Evolutionary conservation across 2,888 invertebrate genomes (phyloP).

Genomic region (Drosophila kambysellisi): DNA sequence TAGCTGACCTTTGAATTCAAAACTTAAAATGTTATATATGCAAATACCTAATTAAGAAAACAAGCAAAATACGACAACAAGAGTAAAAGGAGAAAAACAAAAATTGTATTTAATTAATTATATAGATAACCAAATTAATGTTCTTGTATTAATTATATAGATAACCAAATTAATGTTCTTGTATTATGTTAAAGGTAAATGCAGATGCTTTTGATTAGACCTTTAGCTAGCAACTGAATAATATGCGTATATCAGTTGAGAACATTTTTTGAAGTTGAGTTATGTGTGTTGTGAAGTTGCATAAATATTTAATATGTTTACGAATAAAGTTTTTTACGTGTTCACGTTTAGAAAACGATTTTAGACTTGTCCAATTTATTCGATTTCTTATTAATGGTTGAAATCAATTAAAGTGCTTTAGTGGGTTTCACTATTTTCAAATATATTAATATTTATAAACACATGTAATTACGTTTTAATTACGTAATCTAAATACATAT

Average conservation of each 20-base stretch:
- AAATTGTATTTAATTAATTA: background rate
- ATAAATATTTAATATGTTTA: background rate
- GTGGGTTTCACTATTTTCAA: background rate
- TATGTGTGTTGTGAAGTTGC: too few relatives aligned
- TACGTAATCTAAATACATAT: background rate
- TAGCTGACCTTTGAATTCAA: background rate
- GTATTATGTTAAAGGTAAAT: too few relatives aligned
- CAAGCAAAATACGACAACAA: background rate
- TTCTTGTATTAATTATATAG: too few relatives aligned
- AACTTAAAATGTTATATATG: background rate
- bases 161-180: too few relatives aligned
- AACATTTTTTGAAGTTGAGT: background rate
- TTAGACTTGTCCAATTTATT: too few relatives aligned
- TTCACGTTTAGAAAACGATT: background rate
- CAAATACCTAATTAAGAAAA: background rate
- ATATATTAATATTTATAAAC: background rate
- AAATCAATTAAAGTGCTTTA: background rate
- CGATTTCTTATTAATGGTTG: background rate
- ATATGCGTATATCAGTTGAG: background rate
- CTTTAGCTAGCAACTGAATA: too few relatives aligned
- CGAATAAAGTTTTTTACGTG: background rate
- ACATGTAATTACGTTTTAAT: background rate
- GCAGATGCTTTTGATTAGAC: too few relatives aligned
- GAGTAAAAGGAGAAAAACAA: too few relatives aligned
- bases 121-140: background rate